Evolutionary conservation across 2,888 invertebrate species (phyloP).

Genomic region (Nomada hirtipes): DNA sequence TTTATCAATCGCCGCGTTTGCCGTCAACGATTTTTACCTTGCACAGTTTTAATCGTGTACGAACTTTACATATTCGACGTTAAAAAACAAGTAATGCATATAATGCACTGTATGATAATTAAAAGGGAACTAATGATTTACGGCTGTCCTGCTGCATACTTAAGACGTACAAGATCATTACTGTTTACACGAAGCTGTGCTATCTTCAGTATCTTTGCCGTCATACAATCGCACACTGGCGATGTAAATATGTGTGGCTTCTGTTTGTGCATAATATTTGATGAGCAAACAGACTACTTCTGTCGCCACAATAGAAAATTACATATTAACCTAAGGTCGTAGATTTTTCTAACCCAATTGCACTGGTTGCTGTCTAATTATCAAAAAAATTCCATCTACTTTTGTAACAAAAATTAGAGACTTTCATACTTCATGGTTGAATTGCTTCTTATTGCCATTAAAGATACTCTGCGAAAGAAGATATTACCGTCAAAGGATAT

Average conservation of each 20-base stretch:
- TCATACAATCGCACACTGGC: not conserved
- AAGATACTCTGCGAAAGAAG: too few relatives aligned
- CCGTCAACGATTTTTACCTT: too few relatives aligned
- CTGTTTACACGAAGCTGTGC: not conserved
- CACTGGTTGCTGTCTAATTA: not conserved
- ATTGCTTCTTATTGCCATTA: too few relatives aligned
- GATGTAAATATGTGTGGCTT: conserved; percentile 2
- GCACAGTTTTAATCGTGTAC: too few relatives aligned
- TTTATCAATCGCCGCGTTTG: too few relatives aligned
- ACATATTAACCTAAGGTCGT: not conserved
- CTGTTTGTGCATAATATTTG: conserved; percentile 32
- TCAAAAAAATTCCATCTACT: too few relatives aligned
- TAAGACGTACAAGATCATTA: conserved; percentile 6
- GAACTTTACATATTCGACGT: too few relatives aligned
- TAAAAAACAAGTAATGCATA: not conserved
- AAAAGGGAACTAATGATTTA: not conserved
- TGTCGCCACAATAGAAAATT: not conserved
- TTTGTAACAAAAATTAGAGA: too few relatives aligned
- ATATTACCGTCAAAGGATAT: too few relatives aligned
- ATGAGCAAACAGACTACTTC: conserved; percentile 1
- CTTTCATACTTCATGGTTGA: too few relatives aligned
- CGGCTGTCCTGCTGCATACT: too few relatives aligned
- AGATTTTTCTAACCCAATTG: too few relatives aligned
- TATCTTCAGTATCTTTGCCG: conserved; percentile 15
- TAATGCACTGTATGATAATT: not conserved